Conservation (phyloP, 2,113 vertebrate genomes). For the Arenaria interpres region DNA sequence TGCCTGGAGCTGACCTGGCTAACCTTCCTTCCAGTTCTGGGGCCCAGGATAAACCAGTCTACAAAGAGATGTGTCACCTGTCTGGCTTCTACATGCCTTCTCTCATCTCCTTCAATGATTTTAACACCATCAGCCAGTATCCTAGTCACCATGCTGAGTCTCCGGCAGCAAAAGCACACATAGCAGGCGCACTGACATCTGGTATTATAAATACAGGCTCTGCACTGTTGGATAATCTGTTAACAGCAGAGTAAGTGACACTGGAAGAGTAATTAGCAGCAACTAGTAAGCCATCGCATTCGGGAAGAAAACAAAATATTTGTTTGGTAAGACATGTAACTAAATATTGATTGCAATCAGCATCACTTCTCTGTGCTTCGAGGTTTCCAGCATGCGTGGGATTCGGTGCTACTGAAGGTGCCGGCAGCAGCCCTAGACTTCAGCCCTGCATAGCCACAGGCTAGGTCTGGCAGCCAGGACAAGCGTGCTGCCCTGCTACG, state of each 20-base stretch:
- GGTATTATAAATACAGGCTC: constrained; percentile 48
- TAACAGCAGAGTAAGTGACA: constrained; percentile 47
- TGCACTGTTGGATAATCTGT: constrained; percentile 51
- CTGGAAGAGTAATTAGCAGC: constrained; percentile 37
- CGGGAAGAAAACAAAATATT: not conserved
- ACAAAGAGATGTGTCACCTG: not conserved
- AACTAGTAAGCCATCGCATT: not conserved
- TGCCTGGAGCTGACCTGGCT: not conserved
- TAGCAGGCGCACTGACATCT: constrained; percentile 41
- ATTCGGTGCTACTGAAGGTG: not conserved
- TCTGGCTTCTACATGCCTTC: not conserved
- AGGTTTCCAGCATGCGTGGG: not conserved
- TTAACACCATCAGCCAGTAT: not conserved
- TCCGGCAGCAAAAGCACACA: constrained; percentile 29
- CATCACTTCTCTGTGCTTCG: not conserved
- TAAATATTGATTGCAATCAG: not conserved
- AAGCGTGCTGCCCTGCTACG: rapidly evolving
- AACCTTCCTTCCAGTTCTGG: constrained; percentile 22
- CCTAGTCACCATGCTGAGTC: not conserved
- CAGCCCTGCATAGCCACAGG: not conserved
- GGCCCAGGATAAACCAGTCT: not conserved
- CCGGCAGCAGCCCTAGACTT: not conserved
- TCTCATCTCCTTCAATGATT: not conserved
- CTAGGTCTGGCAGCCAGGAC: not conserved
- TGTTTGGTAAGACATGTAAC: not conserved